These are phyloP conservation scores for Rhamnusium bicolor DNA, from an alignment of 2,888 invertebrate species.

Conservation along the genomic window DNA sequence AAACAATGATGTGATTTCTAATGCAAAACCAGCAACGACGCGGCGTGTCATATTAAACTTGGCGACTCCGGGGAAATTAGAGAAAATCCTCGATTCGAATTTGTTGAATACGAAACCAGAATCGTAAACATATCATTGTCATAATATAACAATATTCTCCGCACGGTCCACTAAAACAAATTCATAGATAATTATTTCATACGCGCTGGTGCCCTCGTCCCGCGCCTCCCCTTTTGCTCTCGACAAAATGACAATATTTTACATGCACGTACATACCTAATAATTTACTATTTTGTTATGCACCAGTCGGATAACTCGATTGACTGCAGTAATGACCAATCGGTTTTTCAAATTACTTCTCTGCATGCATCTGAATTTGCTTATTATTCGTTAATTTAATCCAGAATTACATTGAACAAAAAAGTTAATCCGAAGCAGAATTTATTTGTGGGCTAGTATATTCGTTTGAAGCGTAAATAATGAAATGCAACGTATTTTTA, in stretches of 20 bases:
- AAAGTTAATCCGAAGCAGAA: not conserved
- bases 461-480: too few relatives aligned
- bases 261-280: constrained; percentile 13
- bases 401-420: not conserved
- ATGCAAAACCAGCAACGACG: constrained; percentile 35
- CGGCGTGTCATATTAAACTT: constrained; percentile 55
- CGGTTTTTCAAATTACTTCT: constrained; percentile 15
- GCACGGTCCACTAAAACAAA: constrained; percentile 41
- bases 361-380: not conserved
- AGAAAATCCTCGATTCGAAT: constrained; percentile 56
- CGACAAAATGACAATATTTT: not conserved
- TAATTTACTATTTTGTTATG: constrained; percentile 22
- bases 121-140: constrained; percentile 48
- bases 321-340: constrained; percentile 20
- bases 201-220: not conserved
- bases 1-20: constrained; percentile 44
- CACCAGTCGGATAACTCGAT: not conserved
- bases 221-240: not conserved
- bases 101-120: constrained; percentile 41
- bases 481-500: too few relatives aligned
- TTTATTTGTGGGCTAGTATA: too few relatives aligned
- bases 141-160: constrained; percentile 47
- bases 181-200: constrained; percentile 34
- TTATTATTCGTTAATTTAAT: not conserved
- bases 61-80: constrained; percentile 62